Conservation (phyloP, 2,888 invertebrate species). For the Pteria penguin region DNA sequence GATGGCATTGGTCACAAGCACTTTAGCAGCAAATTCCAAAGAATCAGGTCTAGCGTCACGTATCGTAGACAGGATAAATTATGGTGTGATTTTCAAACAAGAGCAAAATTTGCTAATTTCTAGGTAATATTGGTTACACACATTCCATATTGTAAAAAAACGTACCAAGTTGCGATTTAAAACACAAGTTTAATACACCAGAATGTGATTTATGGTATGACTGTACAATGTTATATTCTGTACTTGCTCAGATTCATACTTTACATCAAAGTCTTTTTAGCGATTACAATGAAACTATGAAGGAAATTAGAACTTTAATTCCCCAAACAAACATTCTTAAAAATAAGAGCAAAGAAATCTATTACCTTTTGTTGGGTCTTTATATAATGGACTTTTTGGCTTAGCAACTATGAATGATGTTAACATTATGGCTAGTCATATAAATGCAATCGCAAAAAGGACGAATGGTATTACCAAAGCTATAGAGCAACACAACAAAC, state of each 20-base stretch:
- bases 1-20: slow-evolving; percentile 1
- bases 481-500: slow-evolving; percentile 18
- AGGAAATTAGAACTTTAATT: not conserved
- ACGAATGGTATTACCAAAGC: slow-evolving; percentile 2
- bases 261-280: slow-evolving; percentile 5
- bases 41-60: not conserved
- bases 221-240: slow-evolving; percentile 1
- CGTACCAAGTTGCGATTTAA: slow-evolving; percentile 3
- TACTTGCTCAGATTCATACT: not conserved
- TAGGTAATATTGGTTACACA: slow-evolving; percentile 20
- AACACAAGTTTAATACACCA: slow-evolving; percentile 1
- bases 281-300: not conserved
- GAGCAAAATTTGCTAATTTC: not conserved
- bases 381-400: slow-evolving; percentile 29
- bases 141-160: slow-evolving; percentile 9
- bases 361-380: slow-evolving; percentile 22
- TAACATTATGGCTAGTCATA: slow-evolving; percentile 25
- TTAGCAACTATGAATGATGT: slow-evolving; percentile 33
- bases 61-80: not conserved
- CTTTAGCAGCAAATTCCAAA: not conserved
- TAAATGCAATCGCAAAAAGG: slow-evolving; percentile 27
- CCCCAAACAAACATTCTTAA: not conserved
- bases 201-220: not conserved
- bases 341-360: slow-evolving; percentile 6
- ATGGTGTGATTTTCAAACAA: slow-evolving; percentile 24